Evolutionary conservation across 2,113 vertebrate genomes (phyloP).

Genomic region (Lucifuga dentata): DNA sequence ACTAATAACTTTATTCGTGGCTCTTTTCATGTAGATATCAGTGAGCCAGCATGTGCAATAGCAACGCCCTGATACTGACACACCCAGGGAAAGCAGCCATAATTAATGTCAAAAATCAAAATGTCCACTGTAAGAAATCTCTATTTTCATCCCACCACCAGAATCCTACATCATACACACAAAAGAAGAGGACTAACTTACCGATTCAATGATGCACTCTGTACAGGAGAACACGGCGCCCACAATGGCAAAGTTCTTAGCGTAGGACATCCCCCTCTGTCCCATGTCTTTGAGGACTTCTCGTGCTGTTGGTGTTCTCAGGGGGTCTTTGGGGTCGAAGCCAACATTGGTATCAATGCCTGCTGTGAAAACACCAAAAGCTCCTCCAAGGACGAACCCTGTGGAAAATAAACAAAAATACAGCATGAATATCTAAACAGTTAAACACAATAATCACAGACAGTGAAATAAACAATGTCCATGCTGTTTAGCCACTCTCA

Average conservation of each 20-base stretch:
- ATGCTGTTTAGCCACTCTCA: not conserved
- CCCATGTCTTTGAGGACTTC: conserved; percentile 99
- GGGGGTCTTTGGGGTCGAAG: conserved; percentile 96
- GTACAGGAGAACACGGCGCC: conserved; percentile 99
- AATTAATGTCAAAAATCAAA: no score
- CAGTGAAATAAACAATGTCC: not conserved
- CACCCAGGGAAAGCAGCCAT: no score
- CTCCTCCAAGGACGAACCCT: conserved; percentile 97
- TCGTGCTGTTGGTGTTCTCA: conserved; percentile 90
- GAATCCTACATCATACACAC: no score
- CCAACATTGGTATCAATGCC: conserved; percentile 97
- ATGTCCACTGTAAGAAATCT: no score
- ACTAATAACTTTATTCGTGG: no score
- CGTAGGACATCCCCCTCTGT: conserved; percentile 96
- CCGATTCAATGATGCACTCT: conserved; percentile 96
- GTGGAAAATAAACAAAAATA: conserved; percentile 9
- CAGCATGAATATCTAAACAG: not conserved
- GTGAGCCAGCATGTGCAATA: no score
- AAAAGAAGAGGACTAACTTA: no score
- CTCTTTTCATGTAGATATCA: no score
- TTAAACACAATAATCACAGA: not conserved
- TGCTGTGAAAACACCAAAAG: conserved; percentile 96
- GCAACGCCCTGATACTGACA: no score
- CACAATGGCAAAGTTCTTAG: conserved; percentile 98
- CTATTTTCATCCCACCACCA: no score